Conservation (phyloP, 1,140 invertebrate species). For the Nasonia giraulti region DNA sequence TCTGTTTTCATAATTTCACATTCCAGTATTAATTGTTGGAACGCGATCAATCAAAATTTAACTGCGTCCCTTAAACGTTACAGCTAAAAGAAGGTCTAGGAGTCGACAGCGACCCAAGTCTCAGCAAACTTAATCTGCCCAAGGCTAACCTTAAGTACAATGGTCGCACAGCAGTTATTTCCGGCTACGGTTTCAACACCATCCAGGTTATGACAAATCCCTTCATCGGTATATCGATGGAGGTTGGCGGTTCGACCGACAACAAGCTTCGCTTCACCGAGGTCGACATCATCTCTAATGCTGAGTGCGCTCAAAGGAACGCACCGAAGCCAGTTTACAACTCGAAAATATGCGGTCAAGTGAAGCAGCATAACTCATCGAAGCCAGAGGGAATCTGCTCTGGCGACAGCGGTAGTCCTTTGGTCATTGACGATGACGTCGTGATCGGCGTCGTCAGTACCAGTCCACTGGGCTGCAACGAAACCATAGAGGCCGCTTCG, state of each 20-base stretch:
- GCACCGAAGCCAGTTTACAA: not conserved
- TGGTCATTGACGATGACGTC: not conserved
- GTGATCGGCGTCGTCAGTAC: slow-evolving; percentile 7
- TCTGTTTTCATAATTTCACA: not conserved
- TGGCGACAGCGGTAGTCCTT: slow-evolving; percentile 24
- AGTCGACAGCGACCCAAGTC: not conserved
- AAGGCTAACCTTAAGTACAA: too few species aligned
- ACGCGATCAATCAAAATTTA: not conserved
- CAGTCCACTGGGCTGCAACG: slow-evolving; percentile 7
- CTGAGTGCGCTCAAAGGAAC: not conserved
- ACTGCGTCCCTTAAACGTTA: not conserved
- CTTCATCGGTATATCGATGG: not conserved
- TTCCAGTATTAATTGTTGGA: not conserved
- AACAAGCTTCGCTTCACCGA: not conserved
- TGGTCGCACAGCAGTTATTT: not conserved
- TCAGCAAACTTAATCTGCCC: slow-evolving; percentile 1
- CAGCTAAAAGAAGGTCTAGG: not conserved
- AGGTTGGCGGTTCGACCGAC: not conserved
- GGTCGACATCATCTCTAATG: not conserved
- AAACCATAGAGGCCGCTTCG: not conserved
- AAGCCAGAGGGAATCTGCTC: not conserved
- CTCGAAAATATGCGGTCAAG: not conserved
- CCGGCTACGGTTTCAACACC: not conserved
- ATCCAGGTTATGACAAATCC: not conserved
- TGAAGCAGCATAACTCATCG: not conserved